These are phyloP conservation scores for Hemibagrus guttatus DNA, from an alignment of 2,797 vertebrate genomes.

Conservation along the genomic window DNA sequence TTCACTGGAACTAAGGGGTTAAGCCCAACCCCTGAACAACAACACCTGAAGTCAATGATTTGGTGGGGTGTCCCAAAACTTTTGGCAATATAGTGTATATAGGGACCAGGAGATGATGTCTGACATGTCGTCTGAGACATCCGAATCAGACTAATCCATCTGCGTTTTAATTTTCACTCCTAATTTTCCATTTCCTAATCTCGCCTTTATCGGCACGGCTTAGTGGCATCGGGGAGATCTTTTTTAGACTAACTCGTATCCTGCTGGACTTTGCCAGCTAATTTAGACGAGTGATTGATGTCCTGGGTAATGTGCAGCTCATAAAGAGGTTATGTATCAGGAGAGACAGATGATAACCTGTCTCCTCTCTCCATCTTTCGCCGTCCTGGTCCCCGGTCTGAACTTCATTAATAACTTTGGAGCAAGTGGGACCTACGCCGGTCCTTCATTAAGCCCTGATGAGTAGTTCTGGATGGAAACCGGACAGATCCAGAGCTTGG, in stretches of 20 bases:
- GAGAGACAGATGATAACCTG: slow-evolving; percentile 49
- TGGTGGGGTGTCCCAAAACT: too few species aligned
- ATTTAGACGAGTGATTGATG: slow-evolving; percentile 59
- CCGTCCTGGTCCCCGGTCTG: not conserved
- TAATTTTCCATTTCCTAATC: slow-evolving; percentile 29
- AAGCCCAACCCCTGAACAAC: too few species aligned
- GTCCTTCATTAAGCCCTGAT: not conserved
- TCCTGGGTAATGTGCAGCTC: slow-evolving; percentile 51
- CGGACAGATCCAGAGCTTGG: too few species aligned
- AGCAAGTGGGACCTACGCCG: slow-evolving; percentile 12
- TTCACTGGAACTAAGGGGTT: too few species aligned
- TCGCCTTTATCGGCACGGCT: slow-evolving; percentile 24
- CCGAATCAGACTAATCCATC: not conserved
- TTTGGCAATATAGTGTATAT: too few species aligned
- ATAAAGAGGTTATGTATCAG: slow-evolving; percentile 53
- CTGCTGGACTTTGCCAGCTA: slow-evolving; percentile 61
- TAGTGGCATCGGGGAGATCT: slow-evolving; percentile 34
- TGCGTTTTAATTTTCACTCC: slow-evolving; percentile 6
- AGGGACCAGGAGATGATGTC: not conserved
- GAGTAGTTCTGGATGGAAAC: not conserved
- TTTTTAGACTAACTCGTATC: slow-evolving; percentile 53
- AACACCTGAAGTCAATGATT: too few species aligned
- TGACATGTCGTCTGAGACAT: not conserved
- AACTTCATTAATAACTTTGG: slow-evolving; percentile 33
- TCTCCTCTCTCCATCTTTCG: slow-evolving; percentile 13